phyloP scores from a whole-genome alignment of 2,113 vertebrate genomes.

The Phasianus colchicus region DNA sequence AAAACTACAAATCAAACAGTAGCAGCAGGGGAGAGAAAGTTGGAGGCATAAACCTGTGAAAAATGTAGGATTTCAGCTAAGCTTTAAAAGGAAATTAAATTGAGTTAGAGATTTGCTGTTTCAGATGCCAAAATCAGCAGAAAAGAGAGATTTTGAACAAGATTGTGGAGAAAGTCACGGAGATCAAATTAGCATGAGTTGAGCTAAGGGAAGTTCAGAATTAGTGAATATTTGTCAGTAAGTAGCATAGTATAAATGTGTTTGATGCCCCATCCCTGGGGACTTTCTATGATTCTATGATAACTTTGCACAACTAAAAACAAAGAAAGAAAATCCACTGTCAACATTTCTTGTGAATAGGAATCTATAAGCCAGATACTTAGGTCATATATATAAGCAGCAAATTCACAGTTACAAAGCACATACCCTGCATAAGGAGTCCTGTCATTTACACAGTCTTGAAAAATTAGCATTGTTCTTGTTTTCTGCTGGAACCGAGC shows the following conservation, averaged over 20 bases:
- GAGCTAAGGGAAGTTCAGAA: neutral
- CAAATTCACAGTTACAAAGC: neutral
- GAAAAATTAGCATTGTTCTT: neutral
- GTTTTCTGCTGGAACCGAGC: neutral
- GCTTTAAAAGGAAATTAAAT: slow-evolving; percentile 19
- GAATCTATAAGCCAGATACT: neutral
- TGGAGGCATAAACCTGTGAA: neutral
- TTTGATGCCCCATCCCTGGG: too few species aligned
- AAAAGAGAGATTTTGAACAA: neutral
- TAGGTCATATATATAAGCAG: neutral
- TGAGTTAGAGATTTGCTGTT: neutral
- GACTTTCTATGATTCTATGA: too few species aligned
- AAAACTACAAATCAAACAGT: slow-evolving; percentile 13
- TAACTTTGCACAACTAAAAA: neutral
- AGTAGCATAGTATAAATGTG: neutral
- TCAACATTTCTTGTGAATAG: neutral
- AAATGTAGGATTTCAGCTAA: neutral
- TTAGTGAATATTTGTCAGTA: neutral
- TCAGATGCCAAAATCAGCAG: slow-evolving; percentile 1
- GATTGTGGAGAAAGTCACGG: neutral
- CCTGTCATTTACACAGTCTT: rapidly evolving
- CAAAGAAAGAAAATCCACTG: too few species aligned
- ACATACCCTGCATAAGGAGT: neutral
- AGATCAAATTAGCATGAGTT: neutral
- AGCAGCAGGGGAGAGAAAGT: neutral